Base-by-base conservation (phyloP, 2,113 vertebrate genomes). In the Tetrao urogallus region DNA sequence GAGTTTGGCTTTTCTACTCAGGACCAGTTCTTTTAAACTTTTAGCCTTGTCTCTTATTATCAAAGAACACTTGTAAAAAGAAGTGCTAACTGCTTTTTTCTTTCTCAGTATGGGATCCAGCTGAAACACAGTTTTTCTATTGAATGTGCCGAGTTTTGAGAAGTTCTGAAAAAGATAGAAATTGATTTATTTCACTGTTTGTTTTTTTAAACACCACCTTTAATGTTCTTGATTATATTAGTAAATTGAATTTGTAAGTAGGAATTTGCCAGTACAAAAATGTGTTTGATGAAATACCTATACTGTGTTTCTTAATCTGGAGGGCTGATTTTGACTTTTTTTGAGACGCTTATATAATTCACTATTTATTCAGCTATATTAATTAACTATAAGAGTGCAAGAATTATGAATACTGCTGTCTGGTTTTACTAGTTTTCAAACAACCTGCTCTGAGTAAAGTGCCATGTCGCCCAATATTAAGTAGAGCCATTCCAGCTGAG, bases 361-460 rank as follows among this genome's bases (percentile, higher is more conserved):
- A 38, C 38, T 38, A 38, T 38, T 38, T 38, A 38, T 38, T 38
- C 38, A 38, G 38, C 69, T 73, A 14, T 64, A 32, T 94, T 80
- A 74, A 75, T 94, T 82, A 69, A 72, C 48, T 34, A 7, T 78
- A 88, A 92, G 27, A 48, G 94, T 92, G 30, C 45, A 82, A 95
- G n/a, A 36, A 10, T 5, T 4, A 52, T 32, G 85, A 67, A 82
- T 94, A 60, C 54, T 85, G 48, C 70, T 91, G 60, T 75, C 66
- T 56, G 38, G 6, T 63, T 85, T 91, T 82, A 43, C 40, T 82
- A 65, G 63, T 70, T 93, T 93, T 82, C 60, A 82, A 48, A 38
- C 40, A 36, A 18, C 34, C 43, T 78, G 32, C 52, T 82, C 17
- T 89, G 16, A 82, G 36, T 54, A 75, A 70, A 66, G 65, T 88